Conservation (phyloP, 2,113 vertebrate genomes). For the Salminus brasiliensis region DNA sequence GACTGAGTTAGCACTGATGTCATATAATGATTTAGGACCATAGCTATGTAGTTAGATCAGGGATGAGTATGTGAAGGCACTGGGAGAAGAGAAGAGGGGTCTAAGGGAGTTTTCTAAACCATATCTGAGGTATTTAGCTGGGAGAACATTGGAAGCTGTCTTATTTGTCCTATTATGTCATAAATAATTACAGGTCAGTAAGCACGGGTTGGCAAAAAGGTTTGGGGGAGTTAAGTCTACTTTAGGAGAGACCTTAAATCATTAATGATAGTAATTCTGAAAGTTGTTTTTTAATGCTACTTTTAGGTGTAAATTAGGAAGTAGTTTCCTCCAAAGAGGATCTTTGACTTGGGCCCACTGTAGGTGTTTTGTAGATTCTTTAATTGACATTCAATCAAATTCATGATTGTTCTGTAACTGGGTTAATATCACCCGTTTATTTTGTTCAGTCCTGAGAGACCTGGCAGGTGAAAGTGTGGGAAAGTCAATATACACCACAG, state of each 20-base stretch:
- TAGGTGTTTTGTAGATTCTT: no score
- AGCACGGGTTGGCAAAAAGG: neutral
- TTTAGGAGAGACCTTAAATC: neutral
- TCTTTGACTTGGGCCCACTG: neutral
- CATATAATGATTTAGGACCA: constrained; percentile 64
- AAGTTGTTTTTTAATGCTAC: neutral
- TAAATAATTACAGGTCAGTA: constrained; percentile 26
- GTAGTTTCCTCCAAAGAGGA: neutral
- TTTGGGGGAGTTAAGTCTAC: neutral
- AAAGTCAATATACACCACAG: no score
- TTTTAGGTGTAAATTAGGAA: neutral
- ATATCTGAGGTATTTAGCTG: constrained; percentile 75
- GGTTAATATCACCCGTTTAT: no score
- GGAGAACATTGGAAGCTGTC: constrained; percentile 70
- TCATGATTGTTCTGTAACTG: no score
- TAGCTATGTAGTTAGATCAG: constrained; percentile 64
- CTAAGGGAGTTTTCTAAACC: constrained; percentile 58
- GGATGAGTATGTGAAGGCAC: constrained; percentile 63
- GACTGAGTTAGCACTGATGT: constrained; percentile 60
- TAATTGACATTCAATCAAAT: no score
- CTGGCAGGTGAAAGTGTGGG: no score
- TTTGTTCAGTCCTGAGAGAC: no score
- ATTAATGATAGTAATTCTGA: neutral
- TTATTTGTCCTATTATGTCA: constrained; percentile 74
- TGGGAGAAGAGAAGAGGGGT: constrained; percentile 52